Conservation (phyloP, 2,113 vertebrate species). For the Daboia siamensis region DNA sequence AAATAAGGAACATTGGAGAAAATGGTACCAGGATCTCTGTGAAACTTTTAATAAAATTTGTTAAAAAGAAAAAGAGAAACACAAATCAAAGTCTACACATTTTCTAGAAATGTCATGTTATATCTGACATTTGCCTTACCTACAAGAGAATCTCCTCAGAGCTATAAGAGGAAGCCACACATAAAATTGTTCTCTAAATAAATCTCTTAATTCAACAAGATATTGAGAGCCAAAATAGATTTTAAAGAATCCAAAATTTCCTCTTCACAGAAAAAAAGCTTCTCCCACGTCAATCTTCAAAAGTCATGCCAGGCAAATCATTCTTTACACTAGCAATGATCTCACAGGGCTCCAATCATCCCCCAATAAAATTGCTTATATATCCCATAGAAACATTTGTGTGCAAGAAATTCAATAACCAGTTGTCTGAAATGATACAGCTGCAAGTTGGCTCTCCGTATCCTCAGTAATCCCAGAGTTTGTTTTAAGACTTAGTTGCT, state of each 20-base stretch:
- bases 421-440: background rate
- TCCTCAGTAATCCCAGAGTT: background rate
- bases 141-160: background rate
- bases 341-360: background rate
- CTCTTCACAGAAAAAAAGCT: background rate
- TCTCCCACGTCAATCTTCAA: background rate
- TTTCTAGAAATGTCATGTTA: background rate
- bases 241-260: background rate
- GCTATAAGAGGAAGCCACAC: background rate
- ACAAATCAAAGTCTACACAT: background rate
- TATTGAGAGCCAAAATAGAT: conserved; percentile 1
- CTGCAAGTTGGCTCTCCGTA: background rate
- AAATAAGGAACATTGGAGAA: background rate
- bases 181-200: background rate
- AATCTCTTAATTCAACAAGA: background rate
- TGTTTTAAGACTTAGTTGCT: background rate
- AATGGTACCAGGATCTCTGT: background rate
- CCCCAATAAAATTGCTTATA: background rate
- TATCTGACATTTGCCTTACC: background rate
- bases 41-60: background rate
- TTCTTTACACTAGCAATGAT: background rate
- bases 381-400: background rate
- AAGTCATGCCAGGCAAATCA: conserved; percentile 1
- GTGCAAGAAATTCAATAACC: background rate
- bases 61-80: background rate